Base-by-base conservation (phyloP, 2,113 vertebrate species). In the Loxodonta africana region DNA sequence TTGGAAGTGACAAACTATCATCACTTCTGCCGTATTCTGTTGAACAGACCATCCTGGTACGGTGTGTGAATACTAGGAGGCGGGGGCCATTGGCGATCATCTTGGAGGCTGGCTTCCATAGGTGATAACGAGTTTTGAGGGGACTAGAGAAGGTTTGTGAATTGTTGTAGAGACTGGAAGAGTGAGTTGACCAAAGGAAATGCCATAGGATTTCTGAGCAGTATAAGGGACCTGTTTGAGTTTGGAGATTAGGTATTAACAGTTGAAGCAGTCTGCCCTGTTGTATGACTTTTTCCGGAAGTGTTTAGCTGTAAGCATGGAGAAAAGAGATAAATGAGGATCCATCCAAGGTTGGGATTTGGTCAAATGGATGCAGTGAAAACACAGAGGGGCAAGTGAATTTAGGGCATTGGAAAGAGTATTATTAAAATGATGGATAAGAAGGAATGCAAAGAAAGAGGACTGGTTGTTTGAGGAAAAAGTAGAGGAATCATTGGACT, bases 111-210 rank as follows among this genome's bases (percentile, higher is more conserved):
- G 57, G 76, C 53, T 96, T 74, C 41, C 71, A 88, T 21, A 63
- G 53, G 41, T 60, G 18, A 65, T 69, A 80, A 80, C 65, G 63
- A 48, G 21, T 97, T 97, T 92, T 63, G 48, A 62, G 57, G 69
- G 67, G 76, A 18, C 14, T 69, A 60, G 30, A 83, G 23, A 91
- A 80, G 25, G 33, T 94, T 96, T 88, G 71, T 94, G 80, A 91
- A 83, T 92, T 67, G 81, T 65, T 85, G 17, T 60, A 60, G 28
- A 62, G 46, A 78, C 2, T 77, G 2, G 48, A 37, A 85, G 46
- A 86, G n/a, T 84, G 30, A 90, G 17, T 80, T 80, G 63, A 78
- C 33, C 78, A 67, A 67, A 71, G 46, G 46, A 81, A 78, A 80
- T 28, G 6, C 37, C 67, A 4, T 77, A n/a, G 28, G 21, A 37